Evolutionary conservation across 1,140 invertebrate genomes (phyloP).

Genomic region (Idris sp.): DNA sequence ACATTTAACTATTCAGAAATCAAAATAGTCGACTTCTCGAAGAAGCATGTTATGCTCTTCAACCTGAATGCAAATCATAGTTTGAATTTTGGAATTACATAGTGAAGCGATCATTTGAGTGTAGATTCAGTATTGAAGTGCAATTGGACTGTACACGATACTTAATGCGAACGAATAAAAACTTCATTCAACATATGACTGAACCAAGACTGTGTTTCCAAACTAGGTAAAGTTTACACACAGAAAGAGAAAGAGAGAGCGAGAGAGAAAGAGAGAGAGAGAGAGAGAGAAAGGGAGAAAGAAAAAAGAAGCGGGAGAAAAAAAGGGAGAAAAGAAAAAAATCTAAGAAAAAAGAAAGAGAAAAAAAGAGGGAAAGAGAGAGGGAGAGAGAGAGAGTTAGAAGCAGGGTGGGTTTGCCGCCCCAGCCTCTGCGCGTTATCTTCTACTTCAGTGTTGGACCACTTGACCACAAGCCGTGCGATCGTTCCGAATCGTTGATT

Average conservation of each 20-base stretch:
- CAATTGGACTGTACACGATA: slow-evolving; percentile 68
- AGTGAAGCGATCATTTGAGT: slow-evolving; percentile 15
- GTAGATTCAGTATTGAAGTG: slow-evolving; percentile 49
- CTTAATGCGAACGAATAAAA: slow-evolving; percentile 73
- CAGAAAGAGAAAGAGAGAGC: slow-evolving; percentile 50
- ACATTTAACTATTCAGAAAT: too few species aligned
- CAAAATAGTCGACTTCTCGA: too few species aligned
- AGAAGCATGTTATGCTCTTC: too few species aligned
- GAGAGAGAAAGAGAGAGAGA: slow-evolving; percentile 31
- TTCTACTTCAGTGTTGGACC: slow-evolving; percentile 69
- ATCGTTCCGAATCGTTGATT: slow-evolving; percentile 73
- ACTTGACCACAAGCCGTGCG: slow-evolving; percentile 71
- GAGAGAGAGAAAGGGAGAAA: slow-evolving; percentile 20
- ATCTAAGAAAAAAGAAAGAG: slow-evolving; percentile 12
- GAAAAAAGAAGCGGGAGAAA: slow-evolving; percentile 12
- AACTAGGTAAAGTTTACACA: slow-evolving; percentile 78
- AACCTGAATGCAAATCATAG: slow-evolving; percentile 16
- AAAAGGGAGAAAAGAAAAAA: slow-evolving; percentile 23
- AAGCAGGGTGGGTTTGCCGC: slow-evolving; percentile 52
- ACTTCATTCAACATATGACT: slow-evolving; percentile 69
- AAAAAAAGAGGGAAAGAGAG: slow-evolving; percentile 17
- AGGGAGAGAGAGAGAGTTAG: slow-evolving; percentile 39
- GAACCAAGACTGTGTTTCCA: slow-evolving; percentile 79
- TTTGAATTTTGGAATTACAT: too few species aligned
- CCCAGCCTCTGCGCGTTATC: slow-evolving; percentile 55